Conservation (phyloP, 2,797 vertebrate species). For the Phrynocephalus guinanensis region DNA sequence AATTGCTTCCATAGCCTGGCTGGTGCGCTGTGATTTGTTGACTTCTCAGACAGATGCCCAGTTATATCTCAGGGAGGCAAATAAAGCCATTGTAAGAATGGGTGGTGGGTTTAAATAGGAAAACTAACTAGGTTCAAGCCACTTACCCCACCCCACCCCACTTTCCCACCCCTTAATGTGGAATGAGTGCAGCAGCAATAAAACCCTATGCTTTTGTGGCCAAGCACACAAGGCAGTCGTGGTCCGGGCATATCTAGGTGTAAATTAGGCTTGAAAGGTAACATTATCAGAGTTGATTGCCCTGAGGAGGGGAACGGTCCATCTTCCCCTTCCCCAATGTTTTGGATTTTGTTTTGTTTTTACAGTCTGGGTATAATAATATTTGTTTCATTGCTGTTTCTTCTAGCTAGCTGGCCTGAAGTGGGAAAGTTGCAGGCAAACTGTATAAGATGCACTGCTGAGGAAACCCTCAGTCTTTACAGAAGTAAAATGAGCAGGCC, state of each 20-base stretch:
- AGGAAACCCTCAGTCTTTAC: background rate
- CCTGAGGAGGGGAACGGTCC: background rate
- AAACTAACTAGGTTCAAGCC: background rate
- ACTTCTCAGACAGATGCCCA: background rate
- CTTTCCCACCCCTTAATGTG: accelerated
- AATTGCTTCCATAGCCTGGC: slow-evolving; percentile 28
- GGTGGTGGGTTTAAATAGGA: accelerated
- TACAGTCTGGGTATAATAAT: background rate
- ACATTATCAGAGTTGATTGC: slow-evolving; percentile 23
- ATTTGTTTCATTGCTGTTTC: background rate
- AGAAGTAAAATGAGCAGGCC: background rate
- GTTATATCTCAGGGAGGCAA: background rate
- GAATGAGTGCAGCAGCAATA: background rate
- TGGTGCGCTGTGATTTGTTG: slow-evolving; percentile 56
- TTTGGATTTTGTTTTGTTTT: background rate
- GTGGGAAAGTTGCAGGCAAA: background rate
- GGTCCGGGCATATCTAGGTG: slow-evolving; percentile 29
- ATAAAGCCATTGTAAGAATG: background rate
- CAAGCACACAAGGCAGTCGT: background rate
- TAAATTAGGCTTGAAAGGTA: background rate
- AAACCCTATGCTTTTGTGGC: background rate
- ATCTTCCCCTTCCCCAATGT: slow-evolving; percentile 16
- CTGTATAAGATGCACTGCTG: background rate
- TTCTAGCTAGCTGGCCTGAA: background rate
- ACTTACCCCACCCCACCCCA: background rate